Conservation (phyloP, 37 sponge, comb jelly and placozoan species). For the Cliona cf. orientalis region DNA sequence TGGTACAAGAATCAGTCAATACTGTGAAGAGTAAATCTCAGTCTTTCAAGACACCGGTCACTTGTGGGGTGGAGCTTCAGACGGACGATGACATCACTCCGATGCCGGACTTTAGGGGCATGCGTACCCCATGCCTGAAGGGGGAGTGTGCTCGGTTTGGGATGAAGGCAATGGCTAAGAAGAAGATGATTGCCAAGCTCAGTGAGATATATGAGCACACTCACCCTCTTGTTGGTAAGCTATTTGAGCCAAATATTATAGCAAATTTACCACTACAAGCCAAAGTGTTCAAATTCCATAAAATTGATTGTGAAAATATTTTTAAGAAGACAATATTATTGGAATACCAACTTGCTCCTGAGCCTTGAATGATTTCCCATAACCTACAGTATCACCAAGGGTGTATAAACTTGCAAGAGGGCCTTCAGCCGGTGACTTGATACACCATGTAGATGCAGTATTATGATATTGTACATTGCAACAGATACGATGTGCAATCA, state of each 20-base stretch:
- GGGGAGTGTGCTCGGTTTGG: slow-evolving; percentile 56
- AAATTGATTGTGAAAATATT: too few relatives aligned
- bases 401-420: too few relatives aligned
- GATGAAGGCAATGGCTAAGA: slow-evolving; percentile 68
- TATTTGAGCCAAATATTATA: background rate
- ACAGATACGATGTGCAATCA: too few relatives aligned
- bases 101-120: slow-evolving; percentile 60
- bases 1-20: background rate
- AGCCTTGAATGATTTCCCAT: too few relatives aligned
- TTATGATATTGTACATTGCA: too few relatives aligned
- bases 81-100: slow-evolving; percentile 70
- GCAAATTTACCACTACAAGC: too few relatives aligned
- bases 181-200: slow-evolving; percentile 81
- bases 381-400: too few relatives aligned
- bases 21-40: background rate
- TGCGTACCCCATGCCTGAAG: slow-evolving; percentile 74
- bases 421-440: too few relatives aligned
- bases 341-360: too few relatives aligned
- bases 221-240: slow-evolving; percentile 74
- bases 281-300: too few relatives aligned
- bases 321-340: too few relatives aligned
- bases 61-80: background rate
- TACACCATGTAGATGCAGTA: too few relatives aligned
- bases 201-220: slow-evolving; percentile 73
- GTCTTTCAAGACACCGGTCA: background rate